These are phyloP conservation scores for Haplotaxodon microlepis DNA, from an alignment of 2,113 vertebrate genomes.

Conservation along the genomic window DNA sequence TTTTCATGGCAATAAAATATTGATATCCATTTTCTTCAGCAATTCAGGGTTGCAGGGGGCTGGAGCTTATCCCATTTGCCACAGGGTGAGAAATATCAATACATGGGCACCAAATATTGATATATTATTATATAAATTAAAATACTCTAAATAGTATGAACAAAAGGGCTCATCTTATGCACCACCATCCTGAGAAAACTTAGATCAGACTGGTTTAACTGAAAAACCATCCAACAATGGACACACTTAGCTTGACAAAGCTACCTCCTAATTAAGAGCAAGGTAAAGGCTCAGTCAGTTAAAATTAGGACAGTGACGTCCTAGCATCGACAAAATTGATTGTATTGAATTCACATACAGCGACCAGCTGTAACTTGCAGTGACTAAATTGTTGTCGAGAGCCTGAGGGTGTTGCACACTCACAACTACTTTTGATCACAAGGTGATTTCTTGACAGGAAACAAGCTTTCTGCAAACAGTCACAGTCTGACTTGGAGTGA, in stretches of 20 bases:
- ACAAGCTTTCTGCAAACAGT: not conserved
- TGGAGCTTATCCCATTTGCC: not conserved
- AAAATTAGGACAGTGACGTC: not conserved
- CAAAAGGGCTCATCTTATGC: not conserved
- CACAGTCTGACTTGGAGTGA: not conserved
- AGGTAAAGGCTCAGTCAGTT: not conserved
- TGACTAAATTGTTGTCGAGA: not conserved
- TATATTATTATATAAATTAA: not conserved
- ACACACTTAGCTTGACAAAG: not conserved
- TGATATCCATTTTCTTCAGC: not conserved
- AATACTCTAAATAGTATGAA: not conserved
- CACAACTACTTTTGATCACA: not conserved
- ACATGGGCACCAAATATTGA: not conserved
- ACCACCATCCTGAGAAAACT: not conserved
- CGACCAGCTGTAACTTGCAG: not conserved
- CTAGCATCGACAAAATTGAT: not conserved
- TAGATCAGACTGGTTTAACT: not conserved
- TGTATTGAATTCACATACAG: not conserved
- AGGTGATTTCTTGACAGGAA: not conserved
- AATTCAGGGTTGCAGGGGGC: not conserved
- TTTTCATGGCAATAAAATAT: not conserved
- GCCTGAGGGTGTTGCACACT: not conserved
- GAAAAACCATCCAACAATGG: not conserved
- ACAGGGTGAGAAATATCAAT: not conserved
- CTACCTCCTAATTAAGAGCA: not conserved